A percentile compares a stretch with the other conserved stretches of the same genome.
Evolutionary conservation across 1,140 invertebrate genomes (phyloP).

Genomic region (Drosophila ambigua): DNA sequence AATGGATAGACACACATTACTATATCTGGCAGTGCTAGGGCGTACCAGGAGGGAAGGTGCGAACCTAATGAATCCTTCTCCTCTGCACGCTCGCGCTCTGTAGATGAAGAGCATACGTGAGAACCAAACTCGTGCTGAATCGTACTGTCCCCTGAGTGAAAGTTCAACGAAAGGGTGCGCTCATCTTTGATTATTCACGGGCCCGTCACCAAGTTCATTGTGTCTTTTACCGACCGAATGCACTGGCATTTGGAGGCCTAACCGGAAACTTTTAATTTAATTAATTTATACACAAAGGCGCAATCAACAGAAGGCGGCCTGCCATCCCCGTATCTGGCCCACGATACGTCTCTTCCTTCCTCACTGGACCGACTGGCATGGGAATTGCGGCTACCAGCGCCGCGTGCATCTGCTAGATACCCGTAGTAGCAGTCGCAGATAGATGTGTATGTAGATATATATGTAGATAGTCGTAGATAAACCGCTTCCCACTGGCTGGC

Average conservation of each 20-base stretch:
- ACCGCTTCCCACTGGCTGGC: slow-evolving; percentile 17
- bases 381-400: slow-evolving; percentile 66
- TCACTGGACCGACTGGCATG: slow-evolving; percentile 11
- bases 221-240: slow-evolving; percentile 20
- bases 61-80: slow-evolving; percentile 15
- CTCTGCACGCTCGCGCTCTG: not conserved
- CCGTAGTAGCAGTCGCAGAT: too few species aligned
- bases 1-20: slow-evolving; percentile 1
- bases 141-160: slow-evolving; percentile 5
- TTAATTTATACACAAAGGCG: slow-evolving; percentile 83
- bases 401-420: slow-evolving; percentile 60
- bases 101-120: slow-evolving; percentile 2
- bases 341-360: too few species aligned
- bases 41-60: slow-evolving; percentile 13
- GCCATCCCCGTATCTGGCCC: not conserved
- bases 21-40: slow-evolving; percentile 18
- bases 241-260: slow-evolving; percentile 75
- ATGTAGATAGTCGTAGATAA: slow-evolving; percentile 26
- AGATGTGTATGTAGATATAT: too few species aligned
- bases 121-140: not conserved
- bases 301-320: slow-evolving; percentile 72
- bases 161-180: slow-evolving; percentile 16
- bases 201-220: slow-evolving; percentile 12
- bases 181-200: slow-evolving; percentile 8
- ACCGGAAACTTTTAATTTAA: slow-evolving; percentile 84